A percentile compares a stretch with the other conserved stretches of the same genome.
These are phyloP conservation scores for Eupristina koningsbergeri DNA, from an alignment of 1,140 invertebrate species.

Conservation along the genomic window DNA sequence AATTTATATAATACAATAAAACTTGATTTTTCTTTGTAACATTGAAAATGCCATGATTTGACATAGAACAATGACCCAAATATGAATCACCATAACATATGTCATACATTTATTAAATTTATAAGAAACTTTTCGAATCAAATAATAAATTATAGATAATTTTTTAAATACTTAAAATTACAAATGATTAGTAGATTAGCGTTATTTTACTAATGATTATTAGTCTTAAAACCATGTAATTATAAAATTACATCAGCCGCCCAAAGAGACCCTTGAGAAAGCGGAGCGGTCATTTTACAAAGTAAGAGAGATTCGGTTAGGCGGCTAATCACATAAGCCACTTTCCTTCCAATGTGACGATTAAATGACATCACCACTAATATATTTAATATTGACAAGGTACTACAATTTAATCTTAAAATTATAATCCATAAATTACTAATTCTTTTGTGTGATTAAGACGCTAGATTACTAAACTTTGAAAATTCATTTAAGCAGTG, in stretches of 20 bases:
- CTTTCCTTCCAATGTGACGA: background rate
- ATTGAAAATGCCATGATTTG: no score
- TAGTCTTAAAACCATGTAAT: background rate
- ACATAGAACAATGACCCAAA: no score
- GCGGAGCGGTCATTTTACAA: constrained; percentile 32
- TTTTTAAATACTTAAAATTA: no score
- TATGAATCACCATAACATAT: no score
- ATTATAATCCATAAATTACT: background rate
- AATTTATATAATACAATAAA: no score
- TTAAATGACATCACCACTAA: background rate
- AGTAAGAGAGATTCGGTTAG: constrained; percentile 32
- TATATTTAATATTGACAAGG: background rate
- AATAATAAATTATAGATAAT: no score
- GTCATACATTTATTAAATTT: no score
- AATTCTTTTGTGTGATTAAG: background rate
- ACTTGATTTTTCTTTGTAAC: no score
- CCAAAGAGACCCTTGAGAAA: constrained; percentile 32
- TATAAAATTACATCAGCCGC: background rate
- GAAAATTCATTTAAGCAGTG: no score
- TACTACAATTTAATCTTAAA: background rate
- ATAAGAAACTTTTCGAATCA: no score
- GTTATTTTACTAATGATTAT: background rate
- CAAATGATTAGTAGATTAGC: no score
- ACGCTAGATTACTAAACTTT: no score
- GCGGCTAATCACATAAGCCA: constrained; percentile 7